phyloP scores from a whole-genome alignment of 1,140 invertebrate genomes.

The Drosophila athabasca region DNA sequence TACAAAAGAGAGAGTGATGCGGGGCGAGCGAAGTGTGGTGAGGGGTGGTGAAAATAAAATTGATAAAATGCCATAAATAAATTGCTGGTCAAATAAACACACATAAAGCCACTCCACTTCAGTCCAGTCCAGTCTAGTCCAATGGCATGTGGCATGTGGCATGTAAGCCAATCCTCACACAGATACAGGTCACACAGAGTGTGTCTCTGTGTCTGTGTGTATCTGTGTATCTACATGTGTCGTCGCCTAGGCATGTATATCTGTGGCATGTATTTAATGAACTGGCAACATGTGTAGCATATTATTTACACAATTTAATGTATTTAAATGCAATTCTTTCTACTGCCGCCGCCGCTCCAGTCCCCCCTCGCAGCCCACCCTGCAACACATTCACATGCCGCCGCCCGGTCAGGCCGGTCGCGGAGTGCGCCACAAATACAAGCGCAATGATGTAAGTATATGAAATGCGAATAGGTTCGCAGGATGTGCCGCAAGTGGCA shows the following conservation, averaged over 20 bases:
- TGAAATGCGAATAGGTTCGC: conserved; percentile 83
- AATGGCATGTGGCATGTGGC: conserved; percentile 11
- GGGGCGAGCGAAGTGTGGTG: neutral
- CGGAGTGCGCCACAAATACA: conserved; percentile 65
- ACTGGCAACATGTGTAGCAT: conserved; percentile 82
- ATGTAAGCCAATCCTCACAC: conserved; percentile 29
- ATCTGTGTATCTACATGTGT: conserved; percentile 58
- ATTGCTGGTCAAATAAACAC: conserved; percentile 70
- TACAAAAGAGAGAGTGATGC: conserved; percentile 1
- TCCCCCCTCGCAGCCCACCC: neutral
- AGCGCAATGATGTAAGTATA: conserved; percentile 83
- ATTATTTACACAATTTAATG: conserved; percentile 83
- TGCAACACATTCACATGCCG: conserved; percentile 7
- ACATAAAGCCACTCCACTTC: conserved; percentile 12
- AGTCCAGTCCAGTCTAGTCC: too few relatives aligned
- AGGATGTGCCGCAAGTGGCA: conserved; percentile 75
- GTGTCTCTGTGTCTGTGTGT: conserved; percentile 28
- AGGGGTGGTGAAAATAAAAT: conserved; percentile 47
- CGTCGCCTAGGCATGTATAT: conserved; percentile 68
- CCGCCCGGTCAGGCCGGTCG: conserved; percentile 12
- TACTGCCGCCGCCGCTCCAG: conserved; percentile 6
- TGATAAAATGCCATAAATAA: conserved; percentile 76
- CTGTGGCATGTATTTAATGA: conserved; percentile 82
- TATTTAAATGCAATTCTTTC: conserved; percentile 82
- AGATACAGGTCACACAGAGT: conserved; percentile 7